Conservation (phyloP, 2,888 invertebrate genomes). For the Heliconius ethilla region DNA sequence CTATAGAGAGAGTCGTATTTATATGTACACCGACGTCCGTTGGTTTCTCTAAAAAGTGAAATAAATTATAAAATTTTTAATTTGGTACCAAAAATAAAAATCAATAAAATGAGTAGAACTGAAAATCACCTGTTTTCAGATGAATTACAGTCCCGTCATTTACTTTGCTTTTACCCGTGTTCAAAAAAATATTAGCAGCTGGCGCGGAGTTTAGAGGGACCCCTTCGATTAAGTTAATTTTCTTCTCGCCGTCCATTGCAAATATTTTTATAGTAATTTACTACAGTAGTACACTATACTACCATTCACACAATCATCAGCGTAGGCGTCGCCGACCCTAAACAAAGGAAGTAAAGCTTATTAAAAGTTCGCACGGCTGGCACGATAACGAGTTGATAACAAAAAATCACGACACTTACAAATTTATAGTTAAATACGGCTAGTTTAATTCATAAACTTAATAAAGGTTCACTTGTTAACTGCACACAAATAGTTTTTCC, state of each 20-base stretch:
- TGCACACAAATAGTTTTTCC: constrained; percentile 46
- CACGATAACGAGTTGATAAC: constrained; percentile 65
- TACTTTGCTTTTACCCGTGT: constrained; percentile 70
- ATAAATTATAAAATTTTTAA: constrained; percentile 48
- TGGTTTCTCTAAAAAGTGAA: constrained; percentile 66
- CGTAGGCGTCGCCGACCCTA: constrained; percentile 71
- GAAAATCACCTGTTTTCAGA: constrained; percentile 73
- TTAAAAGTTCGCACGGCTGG: constrained; percentile 68
- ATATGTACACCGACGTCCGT: constrained; percentile 76
- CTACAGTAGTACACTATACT: constrained; percentile 59
- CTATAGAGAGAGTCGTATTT: constrained; percentile 75
- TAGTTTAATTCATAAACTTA: constrained; percentile 35
- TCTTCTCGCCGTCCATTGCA: constrained; percentile 72
- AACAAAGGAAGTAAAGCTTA: constrained; percentile 76
- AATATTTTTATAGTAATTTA: constrained; percentile 41
- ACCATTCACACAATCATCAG: constrained; percentile 58
- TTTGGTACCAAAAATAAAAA: constrained; percentile 29
- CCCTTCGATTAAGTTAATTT: constrained; percentile 71
- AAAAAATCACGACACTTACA: constrained; percentile 59
- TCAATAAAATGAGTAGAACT: constrained; percentile 38
- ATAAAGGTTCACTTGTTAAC: constrained; percentile 41
- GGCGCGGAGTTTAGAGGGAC: constrained; percentile 72
- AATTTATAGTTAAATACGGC: constrained; percentile 51
- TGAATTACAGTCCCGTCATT: constrained; percentile 75
- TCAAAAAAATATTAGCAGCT: constrained; percentile 75